Conservation (phyloP, 2,797 vertebrate genomes). For the Sorex maritimensis region DNA sequence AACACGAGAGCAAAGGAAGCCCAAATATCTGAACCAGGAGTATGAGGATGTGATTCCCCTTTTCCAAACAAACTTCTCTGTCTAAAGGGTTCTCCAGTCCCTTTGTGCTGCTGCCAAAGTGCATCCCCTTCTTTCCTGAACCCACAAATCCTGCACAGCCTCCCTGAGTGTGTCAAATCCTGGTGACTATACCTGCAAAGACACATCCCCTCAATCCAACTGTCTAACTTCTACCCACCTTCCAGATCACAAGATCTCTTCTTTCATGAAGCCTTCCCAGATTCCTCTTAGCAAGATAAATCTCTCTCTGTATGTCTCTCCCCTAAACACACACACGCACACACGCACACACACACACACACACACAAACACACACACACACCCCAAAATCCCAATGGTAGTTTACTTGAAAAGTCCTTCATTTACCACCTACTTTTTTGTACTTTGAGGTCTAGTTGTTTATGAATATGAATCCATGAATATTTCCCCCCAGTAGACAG, state of each 20-base stretch:
- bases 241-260: background rate
- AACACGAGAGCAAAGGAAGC: background rate
- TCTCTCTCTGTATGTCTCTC: too few relatives aligned
- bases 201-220: background rate
- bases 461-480: background rate
- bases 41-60: background rate
- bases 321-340: too few relatives aligned
- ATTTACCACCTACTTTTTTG: background rate
- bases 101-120: background rate
- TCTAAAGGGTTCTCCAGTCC: background rate
- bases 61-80: background rate
- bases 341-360: background rate
- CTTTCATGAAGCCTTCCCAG: background rate
- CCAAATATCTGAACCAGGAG: background rate
- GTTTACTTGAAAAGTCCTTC: background rate
- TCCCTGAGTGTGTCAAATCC: background rate
- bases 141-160: too few relatives aligned
- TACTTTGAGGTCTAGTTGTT: background rate
- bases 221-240: background rate
- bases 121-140: too few relatives aligned
- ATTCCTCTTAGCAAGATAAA: background rate
- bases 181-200: background rate
- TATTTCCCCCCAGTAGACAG: background rate
- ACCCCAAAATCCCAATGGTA: background rate
- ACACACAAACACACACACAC: background rate